These are phyloP conservation scores for Azorinus chamasolen DNA, from an alignment of 2,888 invertebrate genomes.

Conservation along the genomic window DNA sequence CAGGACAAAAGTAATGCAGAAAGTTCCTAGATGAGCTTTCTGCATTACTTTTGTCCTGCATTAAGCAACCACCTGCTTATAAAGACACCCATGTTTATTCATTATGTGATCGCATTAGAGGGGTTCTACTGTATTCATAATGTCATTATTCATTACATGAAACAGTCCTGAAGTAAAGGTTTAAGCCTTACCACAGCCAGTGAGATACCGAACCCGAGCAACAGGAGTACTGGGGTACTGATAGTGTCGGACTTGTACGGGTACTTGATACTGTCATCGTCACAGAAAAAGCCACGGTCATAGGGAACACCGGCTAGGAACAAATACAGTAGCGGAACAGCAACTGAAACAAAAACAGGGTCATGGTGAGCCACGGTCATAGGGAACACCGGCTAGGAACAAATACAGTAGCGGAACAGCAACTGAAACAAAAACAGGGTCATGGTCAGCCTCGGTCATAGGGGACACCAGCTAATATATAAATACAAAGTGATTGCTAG, in stretches of 20 bases:
- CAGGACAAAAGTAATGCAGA: too few species aligned
- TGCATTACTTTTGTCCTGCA: too few species aligned
- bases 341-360: constrained; percentile 61
- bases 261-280: constrained; percentile 95
- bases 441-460: too few species aligned
- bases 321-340: constrained; percentile 61
- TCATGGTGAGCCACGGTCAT: constrained; percentile 94
- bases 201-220: constrained; percentile 60
- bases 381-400: constrained; percentile 65
- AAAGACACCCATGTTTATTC: too few species aligned
- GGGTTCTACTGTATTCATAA: too few species aligned
- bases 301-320: constrained; percentile 66
- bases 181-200: constrained; percentile 48
- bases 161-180: too few species aligned
- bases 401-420: constrained; percentile 64
- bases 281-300: constrained; percentile 95
- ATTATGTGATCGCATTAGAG: too few species aligned
- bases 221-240: constrained; percentile 67
- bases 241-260: constrained; percentile 90
- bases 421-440: constrained; percentile 57
- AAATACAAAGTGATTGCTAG: too few species aligned
- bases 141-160: too few species aligned
- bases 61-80: too few species aligned
- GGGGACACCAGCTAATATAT: too few species aligned
- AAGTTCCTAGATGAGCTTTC: too few species aligned